These are phyloP conservation scores for Accipiter virgatus DNA, from an alignment of 2,113 vertebrate species.

Conservation along the genomic window DNA sequence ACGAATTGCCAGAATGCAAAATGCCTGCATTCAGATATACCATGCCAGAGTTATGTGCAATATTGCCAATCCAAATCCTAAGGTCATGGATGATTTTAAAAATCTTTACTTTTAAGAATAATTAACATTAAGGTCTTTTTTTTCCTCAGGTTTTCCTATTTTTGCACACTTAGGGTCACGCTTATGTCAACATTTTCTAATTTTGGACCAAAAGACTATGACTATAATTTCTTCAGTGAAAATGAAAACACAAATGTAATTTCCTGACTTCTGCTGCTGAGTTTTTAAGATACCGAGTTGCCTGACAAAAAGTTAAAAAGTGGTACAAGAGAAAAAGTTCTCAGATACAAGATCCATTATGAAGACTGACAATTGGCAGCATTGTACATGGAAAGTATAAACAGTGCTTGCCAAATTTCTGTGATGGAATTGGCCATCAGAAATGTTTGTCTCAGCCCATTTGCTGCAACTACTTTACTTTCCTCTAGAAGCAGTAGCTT, in stretches of 20 bases:
- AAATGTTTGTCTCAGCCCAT: neutral
- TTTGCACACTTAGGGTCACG: neutral
- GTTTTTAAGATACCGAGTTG: neutral
- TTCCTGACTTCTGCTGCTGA: neutral
- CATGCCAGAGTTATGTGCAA: neutral
- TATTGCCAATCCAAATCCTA: neutral
- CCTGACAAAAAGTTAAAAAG: neutral
- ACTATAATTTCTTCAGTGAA: neutral
- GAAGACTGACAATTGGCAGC: neutral
- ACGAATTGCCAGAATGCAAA: neutral
- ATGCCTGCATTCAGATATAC: neutral
- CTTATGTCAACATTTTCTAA: neutral
- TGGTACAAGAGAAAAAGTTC: neutral
- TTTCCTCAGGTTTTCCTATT: neutral
- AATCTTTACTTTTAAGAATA: neutral
- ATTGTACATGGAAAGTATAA: neutral
- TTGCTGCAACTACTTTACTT: neutral
- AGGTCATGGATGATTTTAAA: neutral
- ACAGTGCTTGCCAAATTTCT: neutral
- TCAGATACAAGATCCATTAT: neutral
- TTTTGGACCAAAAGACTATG: neutral
- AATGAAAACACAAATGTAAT: neutral
- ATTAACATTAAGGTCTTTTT: fast-evolving
- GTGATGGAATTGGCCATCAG: neutral
- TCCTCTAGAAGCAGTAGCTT: neutral